Evolutionary conservation across 2,888 invertebrate species (phyloP).

Genomic region (Rotaria magnacalcarata): DNA sequence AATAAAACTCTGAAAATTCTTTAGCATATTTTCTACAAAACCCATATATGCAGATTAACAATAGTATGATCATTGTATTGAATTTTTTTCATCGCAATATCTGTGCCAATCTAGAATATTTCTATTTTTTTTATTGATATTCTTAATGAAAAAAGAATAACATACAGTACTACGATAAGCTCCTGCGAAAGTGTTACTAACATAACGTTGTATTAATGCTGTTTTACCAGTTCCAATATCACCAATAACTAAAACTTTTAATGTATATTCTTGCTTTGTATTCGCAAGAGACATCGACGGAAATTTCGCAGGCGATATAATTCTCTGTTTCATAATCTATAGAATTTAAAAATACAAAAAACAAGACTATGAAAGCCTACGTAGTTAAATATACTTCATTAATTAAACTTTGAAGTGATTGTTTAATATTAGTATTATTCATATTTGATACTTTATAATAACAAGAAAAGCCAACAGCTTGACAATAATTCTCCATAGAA

Average conservation of each 20-base stretch:
- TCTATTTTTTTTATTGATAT: neutral
- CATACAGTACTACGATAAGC: constrained; percentile 89
- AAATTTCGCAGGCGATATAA: too few relatives aligned
- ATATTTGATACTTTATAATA: neutral
- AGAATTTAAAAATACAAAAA: too few relatives aligned
- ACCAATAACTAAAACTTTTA: constrained; percentile 96
- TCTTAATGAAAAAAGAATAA: neutral
- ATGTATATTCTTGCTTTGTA: constrained; percentile 72
- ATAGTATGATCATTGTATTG: constrained; percentile 63
- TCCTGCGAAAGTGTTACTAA: constrained; percentile 96
- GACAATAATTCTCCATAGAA: neutral
- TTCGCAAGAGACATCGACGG: neutral
- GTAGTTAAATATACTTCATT: neutral
- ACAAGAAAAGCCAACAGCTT: neutral
- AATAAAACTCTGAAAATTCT: neutral
- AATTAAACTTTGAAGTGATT: neutral
- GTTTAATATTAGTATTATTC: neutral
- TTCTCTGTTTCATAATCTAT: neutral
- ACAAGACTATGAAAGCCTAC: neutral
- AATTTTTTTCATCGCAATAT: constrained; percentile 65
- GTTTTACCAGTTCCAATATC: constrained; percentile 94
- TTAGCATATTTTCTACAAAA: neutral
- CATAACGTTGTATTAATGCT: constrained; percentile 94
- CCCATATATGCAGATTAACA: constrained; percentile 64
- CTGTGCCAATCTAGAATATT: constrained; percentile 60